These are phyloP conservation scores for Myopa tessellatipennis DNA, from an alignment of 2,888 invertebrate species.

Conservation along the genomic window DNA sequence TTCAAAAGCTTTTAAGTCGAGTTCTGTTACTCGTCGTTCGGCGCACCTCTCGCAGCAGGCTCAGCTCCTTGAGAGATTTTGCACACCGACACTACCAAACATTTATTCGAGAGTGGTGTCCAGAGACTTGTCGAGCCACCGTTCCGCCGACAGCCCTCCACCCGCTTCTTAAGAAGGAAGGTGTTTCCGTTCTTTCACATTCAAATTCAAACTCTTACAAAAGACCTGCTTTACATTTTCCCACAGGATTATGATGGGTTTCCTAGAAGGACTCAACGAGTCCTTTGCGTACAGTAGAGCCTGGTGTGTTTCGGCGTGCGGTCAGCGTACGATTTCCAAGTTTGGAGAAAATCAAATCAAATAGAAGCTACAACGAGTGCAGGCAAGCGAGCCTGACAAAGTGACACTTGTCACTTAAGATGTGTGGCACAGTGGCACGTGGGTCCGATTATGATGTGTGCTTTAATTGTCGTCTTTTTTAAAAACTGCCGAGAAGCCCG, in stretches of 20 bases:
- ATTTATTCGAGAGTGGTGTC: constrained; percentile 26
- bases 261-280: constrained; percentile 3
- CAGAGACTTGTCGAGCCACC: neutral
- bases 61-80: neutral
- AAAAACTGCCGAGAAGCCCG: no score
- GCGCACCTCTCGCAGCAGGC: neutral
- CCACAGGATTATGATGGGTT: constrained; percentile 15
- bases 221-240: constrained; percentile 21
- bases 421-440: neutral
- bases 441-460: no score
- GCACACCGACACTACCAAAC: constrained; percentile 24
- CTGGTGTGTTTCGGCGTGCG: neutral
- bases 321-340: constrained; percentile 23
- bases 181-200: constrained; percentile 12
- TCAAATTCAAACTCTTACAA: constrained; percentile 18
- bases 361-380: constrained; percentile 21
- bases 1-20: constrained; percentile 25
- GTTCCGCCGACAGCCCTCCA: neutral
- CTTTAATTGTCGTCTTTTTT: no score
- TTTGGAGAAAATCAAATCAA: constrained; percentile 26
- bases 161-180: constrained; percentile 3
- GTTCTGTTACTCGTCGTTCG: neutral
- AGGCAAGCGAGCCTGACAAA: neutral
- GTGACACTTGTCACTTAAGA: neutral
- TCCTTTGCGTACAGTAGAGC: neutral